These are phyloP conservation scores for Peromyscus polionotus DNA, from an alignment of 2,113 vertebrate genomes.

Conservation along the genomic window DNA sequence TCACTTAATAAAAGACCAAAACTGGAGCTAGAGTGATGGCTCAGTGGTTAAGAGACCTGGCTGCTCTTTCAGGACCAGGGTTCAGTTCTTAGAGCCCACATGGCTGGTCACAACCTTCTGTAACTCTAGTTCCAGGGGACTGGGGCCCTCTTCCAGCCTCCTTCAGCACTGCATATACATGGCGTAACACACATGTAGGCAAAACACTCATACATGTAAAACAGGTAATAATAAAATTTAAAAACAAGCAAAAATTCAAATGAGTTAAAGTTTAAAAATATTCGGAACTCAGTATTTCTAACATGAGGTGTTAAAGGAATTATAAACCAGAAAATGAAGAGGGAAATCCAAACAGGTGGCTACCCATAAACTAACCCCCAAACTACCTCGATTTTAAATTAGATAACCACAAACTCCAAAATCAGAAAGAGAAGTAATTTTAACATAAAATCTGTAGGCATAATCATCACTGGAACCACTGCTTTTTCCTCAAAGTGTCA, in stretches of 20 bases:
- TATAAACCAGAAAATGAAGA: conserved; percentile 15
- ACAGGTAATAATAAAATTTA: not conserved
- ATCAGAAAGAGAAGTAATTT: conserved; percentile 49
- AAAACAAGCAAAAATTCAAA: conserved; percentile 5
- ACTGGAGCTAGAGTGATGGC: not conserved
- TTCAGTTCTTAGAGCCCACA: not conserved
- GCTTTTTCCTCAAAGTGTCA: conserved; percentile 49
- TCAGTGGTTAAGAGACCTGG: not conserved
- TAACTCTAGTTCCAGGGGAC: not conserved
- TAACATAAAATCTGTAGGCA: conserved; percentile 1
- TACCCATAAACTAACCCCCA: not conserved
- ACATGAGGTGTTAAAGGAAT: conserved; percentile 22
- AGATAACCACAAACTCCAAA: conserved; percentile 15
- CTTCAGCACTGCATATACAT: not conserved
- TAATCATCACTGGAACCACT: not conserved
- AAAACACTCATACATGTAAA: not conserved
- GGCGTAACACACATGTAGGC: not conserved
- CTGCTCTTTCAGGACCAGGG: not conserved
- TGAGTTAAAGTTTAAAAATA: conserved; percentile 45
- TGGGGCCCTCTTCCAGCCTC: not conserved
- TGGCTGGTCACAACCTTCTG: not conserved
- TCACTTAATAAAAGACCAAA: not conserved
- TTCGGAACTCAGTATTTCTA: conserved; percentile 55
- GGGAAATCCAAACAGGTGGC: not conserved
- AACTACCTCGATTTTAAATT: not conserved